phyloP scores from a whole-genome alignment of 2,113 vertebrate species.

The Azemiops feae region DNA sequence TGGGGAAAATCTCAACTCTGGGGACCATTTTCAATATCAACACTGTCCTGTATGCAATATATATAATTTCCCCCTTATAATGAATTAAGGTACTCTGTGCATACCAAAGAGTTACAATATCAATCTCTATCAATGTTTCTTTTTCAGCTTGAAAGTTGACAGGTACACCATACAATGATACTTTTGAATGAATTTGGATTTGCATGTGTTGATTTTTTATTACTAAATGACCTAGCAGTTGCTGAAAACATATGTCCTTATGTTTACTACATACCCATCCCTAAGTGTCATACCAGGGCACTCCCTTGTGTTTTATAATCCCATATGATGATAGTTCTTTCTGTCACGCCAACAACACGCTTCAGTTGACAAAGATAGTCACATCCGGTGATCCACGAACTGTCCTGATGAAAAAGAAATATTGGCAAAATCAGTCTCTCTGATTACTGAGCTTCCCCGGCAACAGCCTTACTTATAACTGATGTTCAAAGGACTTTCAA shows the following conservation, averaged over 20 bases:
- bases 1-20: background rate
- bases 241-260: background rate
- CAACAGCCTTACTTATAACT: background rate
- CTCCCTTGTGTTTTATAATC: slow-evolving; percentile 71
- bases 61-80: background rate
- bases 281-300: slow-evolving; percentile 56
- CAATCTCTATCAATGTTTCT: background rate
- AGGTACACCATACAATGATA: background rate
- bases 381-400: slow-evolving; percentile 71
- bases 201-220: background rate
- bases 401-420: slow-evolving; percentile 61
- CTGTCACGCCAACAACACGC: slow-evolving; percentile 66
- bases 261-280: background rate
- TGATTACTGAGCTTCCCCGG: background rate
- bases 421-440: background rate
- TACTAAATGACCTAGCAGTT: background rate
- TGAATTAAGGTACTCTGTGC: background rate
- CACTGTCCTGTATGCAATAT: background rate
- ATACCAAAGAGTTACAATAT: background rate
- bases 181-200: background rate
- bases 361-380: slow-evolving; percentile 71
- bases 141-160: background rate
- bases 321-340: slow-evolving; percentile 73
- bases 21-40: background rate
- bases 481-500: slow-evolving; percentile 7